Percentiles rank a stretch among this genome's conserved stretches.
Conservation (phyloP, 2,113 vertebrate genomes). For the Pelecanoides urinatrix region DNA sequence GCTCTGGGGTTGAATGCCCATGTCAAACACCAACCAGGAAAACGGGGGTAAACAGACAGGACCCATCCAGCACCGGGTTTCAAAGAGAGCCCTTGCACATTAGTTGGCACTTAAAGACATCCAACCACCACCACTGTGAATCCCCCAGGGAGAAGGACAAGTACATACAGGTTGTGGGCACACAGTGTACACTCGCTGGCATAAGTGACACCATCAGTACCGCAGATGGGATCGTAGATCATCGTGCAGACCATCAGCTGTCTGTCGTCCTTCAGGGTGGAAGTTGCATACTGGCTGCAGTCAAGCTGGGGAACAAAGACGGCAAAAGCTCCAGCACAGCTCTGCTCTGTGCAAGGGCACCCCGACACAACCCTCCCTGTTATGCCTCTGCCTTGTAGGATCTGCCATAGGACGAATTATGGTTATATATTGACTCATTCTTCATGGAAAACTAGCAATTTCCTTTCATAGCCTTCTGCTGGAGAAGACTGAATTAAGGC, state of each 20-base stretch:
- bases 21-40: background rate
- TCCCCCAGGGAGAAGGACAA: background rate
- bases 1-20: fast-evolving
- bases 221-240: background rate
- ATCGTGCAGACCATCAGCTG: background rate
- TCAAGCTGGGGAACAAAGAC: background rate
- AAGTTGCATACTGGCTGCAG: background rate
- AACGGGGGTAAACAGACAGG: fast-evolving
- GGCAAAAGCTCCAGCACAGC: background rate
- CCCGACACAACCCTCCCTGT: background rate
- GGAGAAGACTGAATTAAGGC: background rate
- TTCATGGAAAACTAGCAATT: constrained; percentile 7
- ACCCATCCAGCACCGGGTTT: background rate
- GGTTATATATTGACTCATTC: background rate
- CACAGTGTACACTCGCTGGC: constrained; percentile 35
- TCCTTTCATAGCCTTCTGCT: background rate
- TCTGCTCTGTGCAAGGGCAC: background rate
- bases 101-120: background rate
- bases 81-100: background rate
- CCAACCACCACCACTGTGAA: background rate
- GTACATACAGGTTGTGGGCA: constrained; percentile 21
- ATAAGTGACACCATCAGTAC: constrained; percentile 14
- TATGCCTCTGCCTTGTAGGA: background rate
- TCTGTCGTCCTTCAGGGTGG: fast-evolving
- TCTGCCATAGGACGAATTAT: background rate